These are phyloP conservation scores for Drosophila villosipedis DNA, from an alignment of 2,888 invertebrate genomes.

Conservation along the genomic window DNA sequence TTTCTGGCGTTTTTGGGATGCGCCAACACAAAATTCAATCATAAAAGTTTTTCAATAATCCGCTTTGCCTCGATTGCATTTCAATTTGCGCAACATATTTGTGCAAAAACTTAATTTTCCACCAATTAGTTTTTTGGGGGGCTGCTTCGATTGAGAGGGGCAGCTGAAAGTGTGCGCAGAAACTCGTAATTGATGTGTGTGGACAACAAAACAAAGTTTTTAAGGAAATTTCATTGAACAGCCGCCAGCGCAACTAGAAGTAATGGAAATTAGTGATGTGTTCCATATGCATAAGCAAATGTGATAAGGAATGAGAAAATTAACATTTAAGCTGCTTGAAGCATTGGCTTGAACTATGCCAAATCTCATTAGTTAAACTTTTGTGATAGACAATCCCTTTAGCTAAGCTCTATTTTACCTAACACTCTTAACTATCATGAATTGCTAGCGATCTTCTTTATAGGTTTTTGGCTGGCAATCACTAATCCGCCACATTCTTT, in stretches of 20 bases:
- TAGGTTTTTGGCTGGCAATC: neutral
- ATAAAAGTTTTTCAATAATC: slow-evolving; percentile 82
- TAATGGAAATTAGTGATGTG: neutral
- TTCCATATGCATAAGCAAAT: neutral
- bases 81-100: slow-evolving; percentile 81
- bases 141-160: slow-evolving; percentile 18
- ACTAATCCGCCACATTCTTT: slow-evolving; percentile 11
- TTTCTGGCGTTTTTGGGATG: slow-evolving; percentile 44
- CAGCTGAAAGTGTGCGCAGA: neutral
- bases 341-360: neutral
- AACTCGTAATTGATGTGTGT: slow-evolving; percentile 71
- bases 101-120: slow-evolving; percentile 83
- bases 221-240: slow-evolving; percentile 34
- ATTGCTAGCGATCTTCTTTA: slow-evolving; percentile 16
- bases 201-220: slow-evolving; percentile 9
- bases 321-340: neutral
- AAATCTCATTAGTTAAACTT: neutral
- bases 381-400: neutral
- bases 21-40: slow-evolving; percentile 76
- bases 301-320: neutral
- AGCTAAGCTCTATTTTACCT: neutral
- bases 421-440: neutral
- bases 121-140: slow-evolving; percentile 81
- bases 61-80: slow-evolving; percentile 82
- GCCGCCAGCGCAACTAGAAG: neutral